Conservation (phyloP, 1,140 invertebrate species). For the Drosophila hydei region DNA sequence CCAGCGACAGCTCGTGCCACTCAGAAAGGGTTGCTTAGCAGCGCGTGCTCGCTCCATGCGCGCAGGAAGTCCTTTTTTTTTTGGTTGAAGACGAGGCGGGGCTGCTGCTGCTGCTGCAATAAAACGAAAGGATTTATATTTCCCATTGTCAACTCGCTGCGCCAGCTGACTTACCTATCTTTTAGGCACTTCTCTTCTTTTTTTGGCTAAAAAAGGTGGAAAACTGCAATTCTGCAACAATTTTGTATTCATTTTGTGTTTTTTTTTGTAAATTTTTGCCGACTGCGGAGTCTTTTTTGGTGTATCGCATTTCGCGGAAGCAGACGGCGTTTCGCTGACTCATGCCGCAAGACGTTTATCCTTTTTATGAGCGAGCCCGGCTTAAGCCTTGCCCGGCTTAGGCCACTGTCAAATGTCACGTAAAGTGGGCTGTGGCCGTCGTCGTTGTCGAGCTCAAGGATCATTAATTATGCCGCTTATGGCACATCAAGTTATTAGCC, state of each 20-base stretch:
- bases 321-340: constrained; percentile 62
- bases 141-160: constrained; percentile 65
- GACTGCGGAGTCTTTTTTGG: constrained; percentile 23
- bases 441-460: constrained; percentile 50
- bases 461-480: constrained; percentile 75
- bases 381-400: constrained; percentile 69
- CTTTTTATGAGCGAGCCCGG: constrained; percentile 71
- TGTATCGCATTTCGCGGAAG: constrained; percentile 78
- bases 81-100: constrained; percentile 12
- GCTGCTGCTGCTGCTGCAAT: constrained; percentile 57
- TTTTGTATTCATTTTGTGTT: constrained; percentile 20
- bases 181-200: constrained; percentile 15
- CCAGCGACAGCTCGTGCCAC: constrained; percentile 16
- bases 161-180: constrained; percentile 67
- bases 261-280: too few species aligned
- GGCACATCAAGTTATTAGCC: constrained; percentile 56
- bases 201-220: constrained; percentile 58
- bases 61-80: constrained; percentile 64
- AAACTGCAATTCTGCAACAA: constrained; percentile 63
- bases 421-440: constrained; percentile 70
- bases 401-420: constrained; percentile 75
- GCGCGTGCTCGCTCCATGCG: constrained; percentile 53
- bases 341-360: constrained; percentile 68
- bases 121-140: constrained; percentile 83
- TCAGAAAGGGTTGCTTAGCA: background rate